Evolutionary conservation across 2,888 invertebrate genomes (phyloP), one percentile per base, ranked within the genome.

Genomic region (Clanis bilineata): DNA sequence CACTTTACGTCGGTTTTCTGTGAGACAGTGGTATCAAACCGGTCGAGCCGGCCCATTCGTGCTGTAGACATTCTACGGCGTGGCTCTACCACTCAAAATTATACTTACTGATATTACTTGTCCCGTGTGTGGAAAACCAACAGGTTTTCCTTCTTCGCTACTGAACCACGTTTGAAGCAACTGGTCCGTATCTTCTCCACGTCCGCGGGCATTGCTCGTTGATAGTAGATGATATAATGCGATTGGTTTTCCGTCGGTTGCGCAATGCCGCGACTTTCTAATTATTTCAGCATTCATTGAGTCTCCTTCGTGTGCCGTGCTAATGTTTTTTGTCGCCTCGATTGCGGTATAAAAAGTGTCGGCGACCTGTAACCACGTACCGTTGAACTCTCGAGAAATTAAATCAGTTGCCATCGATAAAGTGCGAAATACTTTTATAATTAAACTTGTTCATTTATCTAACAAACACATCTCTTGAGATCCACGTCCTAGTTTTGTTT

Each of bases 281-380:
- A 51, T 51, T 51, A 28, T 51, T 51, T 51, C 51, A 51, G 51
- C 51, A 10, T 32, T 21, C 32, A 51, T 51, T 51, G 51, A 51
- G 32, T 18, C 51, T 18, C 18, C 32, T 51, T 18, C 32, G 51
- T 51, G 51, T 51, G 32, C 18, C 18, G 51, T 51, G 28, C 32
- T 15, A 18, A 15, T 51, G 47, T 47, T 51, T 47, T 51, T 51
- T 51, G 32, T 51, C 18, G 28, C 51, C 18, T 51, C 28, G 1
- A 51, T 51, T 32, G 18, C 51, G 18, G 7, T 32, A 15, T 15
- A 10, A 51, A 47, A 51, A 51, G 18, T 28, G 51, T 28, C 51
- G 51, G 32, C 32, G 51, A 51, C 51, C 51, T 1, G 28, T 10
- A n/a, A 32, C 28, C 15, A 32, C 18, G 32, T 32, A 51, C 28